Evolutionary conservation across 2,797 vertebrate species (phyloP).

Genomic region (Chaetophractus vellerosus): DNA sequence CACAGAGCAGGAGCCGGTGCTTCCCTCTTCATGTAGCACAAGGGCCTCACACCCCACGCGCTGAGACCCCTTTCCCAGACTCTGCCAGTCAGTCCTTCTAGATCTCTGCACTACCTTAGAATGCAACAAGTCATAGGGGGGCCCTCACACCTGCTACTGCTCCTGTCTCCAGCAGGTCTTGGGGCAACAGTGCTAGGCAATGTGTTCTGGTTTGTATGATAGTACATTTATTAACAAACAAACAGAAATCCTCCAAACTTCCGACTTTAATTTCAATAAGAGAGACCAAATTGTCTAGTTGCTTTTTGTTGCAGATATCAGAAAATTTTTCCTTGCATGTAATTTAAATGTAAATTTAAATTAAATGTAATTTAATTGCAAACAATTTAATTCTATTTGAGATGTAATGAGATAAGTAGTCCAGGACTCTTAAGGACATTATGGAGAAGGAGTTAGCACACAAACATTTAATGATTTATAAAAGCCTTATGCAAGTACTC

Average conservation of each 20-base stretch:
- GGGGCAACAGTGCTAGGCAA: not conserved
- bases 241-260: not conserved
- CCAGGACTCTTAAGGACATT: not conserved
- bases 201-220: not conserved
- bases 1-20: not conserved
- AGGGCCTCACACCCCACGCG: not conserved
- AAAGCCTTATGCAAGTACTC: not conserved
- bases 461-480: not conserved
- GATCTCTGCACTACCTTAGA: not conserved
- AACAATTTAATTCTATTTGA: not conserved
- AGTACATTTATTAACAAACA: not conserved
- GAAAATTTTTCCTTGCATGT: not conserved
- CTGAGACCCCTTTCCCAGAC: not conserved
- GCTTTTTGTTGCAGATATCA: not conserved
- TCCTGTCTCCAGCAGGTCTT: not conserved
- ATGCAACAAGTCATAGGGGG: not conserved
- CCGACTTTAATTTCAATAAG: not conserved
- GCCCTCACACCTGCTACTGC: not conserved
- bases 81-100: not conserved
- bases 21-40: not conserved
- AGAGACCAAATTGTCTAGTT: not conserved
- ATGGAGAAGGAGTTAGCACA: not conserved
- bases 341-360: not conserved
- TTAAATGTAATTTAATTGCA: no score
- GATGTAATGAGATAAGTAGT: not conserved